phyloP scores from a whole-genome alignment of 2,113 vertebrate genomes.

The Casuarius casuarius region DNA sequence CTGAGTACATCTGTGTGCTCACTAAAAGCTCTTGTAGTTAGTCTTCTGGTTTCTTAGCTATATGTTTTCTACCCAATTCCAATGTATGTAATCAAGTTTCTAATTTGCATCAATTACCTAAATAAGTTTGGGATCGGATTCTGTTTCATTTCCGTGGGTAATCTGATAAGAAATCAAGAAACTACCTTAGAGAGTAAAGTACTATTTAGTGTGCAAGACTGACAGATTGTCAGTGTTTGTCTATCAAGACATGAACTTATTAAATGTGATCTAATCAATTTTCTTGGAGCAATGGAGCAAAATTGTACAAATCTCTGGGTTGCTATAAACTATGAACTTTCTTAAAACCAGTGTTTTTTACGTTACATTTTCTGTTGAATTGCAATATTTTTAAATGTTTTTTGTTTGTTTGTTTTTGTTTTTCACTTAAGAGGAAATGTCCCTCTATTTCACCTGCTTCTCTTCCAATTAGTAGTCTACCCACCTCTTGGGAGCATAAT shows the following conservation, averaged over 20 bases:
- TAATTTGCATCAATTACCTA: constrained; percentile 16
- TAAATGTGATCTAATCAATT: background rate
- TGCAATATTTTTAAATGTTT: constrained; percentile 37
- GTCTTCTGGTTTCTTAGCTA: background rate
- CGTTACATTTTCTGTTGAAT: constrained; percentile 26
- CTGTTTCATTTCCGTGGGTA: background rate
- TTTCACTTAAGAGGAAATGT: constrained; percentile 52
- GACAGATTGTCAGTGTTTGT: background rate
- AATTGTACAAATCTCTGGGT: background rate
- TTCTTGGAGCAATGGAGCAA: background rate
- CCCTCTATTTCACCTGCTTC: constrained; percentile 75
- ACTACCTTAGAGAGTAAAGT: background rate
- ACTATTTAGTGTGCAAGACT: background rate
- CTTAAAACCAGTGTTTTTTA: background rate
- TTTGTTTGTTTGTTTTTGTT: background rate
- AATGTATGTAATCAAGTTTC: background rate
- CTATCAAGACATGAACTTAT: background rate
- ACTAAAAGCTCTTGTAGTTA: background rate
- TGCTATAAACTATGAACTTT: constrained; percentile 1
- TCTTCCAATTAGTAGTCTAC: constrained; percentile 73
- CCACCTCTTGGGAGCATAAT: constrained; percentile 74
- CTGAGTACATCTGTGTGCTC: constrained; percentile 8
- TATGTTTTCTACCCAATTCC: background rate
- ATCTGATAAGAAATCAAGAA: background rate
- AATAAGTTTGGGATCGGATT: background rate